These are phyloP conservation scores for Strongylocentrotus purpuratus DNA, from an alignment of 35 echinoderm and acorn worm species.

Conservation along the genomic window DNA sequence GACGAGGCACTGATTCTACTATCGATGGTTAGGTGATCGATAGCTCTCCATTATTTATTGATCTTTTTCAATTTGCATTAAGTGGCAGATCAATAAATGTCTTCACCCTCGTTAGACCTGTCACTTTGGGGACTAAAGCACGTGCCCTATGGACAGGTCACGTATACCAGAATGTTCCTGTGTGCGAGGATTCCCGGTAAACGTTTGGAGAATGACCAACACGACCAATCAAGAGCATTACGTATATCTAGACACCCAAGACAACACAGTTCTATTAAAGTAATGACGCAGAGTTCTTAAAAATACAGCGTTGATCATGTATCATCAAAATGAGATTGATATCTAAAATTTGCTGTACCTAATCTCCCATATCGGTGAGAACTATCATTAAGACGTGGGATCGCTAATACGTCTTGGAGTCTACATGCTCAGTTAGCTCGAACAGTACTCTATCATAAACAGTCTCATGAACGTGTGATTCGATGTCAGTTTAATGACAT, in stretches of 20 bases:
- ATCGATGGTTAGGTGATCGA: background rate
- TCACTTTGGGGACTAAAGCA: background rate
- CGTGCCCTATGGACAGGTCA: background rate
- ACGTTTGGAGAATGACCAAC: background rate
- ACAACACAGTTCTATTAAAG: background rate
- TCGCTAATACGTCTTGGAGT: background rate
- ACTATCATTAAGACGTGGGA: background rate
- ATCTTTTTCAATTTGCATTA: background rate
- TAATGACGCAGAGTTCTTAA: no score
- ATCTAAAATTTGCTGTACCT: background rate
- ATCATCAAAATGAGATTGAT: no score
- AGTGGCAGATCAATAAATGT: constrained; percentile 11
- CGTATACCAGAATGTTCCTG: background rate
- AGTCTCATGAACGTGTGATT: background rate
- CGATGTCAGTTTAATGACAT: background rate
- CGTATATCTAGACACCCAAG: background rate
- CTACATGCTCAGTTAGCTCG: background rate
- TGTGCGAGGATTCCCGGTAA: background rate
- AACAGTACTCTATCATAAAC: background rate
- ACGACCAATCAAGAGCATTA: background rate
- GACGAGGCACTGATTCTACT: background rate
- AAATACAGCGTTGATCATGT: no score
- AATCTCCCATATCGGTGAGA: background rate
- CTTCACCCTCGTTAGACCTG: background rate
- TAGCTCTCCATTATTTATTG: background rate